Conservation (phyloP, 1,140 invertebrate genomes). For the Magallana gigas region DNA sequence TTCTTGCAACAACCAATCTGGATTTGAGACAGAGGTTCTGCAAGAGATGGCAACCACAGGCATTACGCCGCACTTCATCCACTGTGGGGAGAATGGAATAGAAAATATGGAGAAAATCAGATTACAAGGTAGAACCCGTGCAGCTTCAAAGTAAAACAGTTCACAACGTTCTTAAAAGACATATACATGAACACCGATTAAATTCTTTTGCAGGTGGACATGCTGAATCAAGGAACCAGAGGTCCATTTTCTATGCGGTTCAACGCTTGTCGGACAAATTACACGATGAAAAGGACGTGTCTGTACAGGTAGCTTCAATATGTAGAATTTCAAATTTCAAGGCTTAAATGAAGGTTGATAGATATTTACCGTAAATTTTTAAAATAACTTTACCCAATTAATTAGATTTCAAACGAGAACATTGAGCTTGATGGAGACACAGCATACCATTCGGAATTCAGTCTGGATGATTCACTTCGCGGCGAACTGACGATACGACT, state of each 20-base stretch:
- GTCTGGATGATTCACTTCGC: neutral
- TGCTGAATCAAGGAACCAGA: neutral
- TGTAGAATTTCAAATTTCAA: too few relatives aligned
- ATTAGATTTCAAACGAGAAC: constrained; percentile 10
- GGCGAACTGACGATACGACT: neutral
- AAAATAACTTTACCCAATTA: too few relatives aligned
- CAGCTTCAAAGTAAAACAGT: neutral
- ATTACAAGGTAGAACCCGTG: neutral
- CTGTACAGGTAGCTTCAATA: constrained; percentile 21
- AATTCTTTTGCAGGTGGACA: neutral
- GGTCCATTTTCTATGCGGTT: neutral
- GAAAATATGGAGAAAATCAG: neutral
- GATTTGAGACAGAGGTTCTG: neutral
- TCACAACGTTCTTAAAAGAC: neutral
- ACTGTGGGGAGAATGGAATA: constrained; percentile 3
- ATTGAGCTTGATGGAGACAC: neutral
- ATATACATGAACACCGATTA: neutral
- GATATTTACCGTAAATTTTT: too few relatives aligned
- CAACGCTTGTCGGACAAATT: constrained; percentile 18
- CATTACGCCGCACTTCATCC: constrained; percentile 6
- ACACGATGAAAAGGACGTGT: constrained; percentile 38
- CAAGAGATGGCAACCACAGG: neutral
- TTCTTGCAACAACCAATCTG: neutral
- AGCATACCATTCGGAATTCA: neutral
- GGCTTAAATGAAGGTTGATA: too few relatives aligned